Conservation (phyloP, 2,888 invertebrate species). For the Ischnura elegans region DNA sequence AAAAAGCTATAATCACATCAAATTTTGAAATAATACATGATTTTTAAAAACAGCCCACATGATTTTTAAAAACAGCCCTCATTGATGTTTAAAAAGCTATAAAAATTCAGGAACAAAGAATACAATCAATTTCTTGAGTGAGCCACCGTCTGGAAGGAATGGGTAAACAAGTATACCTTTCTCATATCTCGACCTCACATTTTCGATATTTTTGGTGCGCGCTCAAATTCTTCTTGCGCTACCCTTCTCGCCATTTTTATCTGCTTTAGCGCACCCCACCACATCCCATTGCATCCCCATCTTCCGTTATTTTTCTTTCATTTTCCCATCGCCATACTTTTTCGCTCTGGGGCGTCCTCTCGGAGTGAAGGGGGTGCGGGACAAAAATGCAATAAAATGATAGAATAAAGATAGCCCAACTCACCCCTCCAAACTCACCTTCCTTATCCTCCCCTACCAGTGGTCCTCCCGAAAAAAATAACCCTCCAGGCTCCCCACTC, state of each 20-base stretch:
- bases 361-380: background rate
- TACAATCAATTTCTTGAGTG: background rate
- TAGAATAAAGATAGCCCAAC: slow-evolving; percentile 56
- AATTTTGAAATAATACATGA: too few species aligned
- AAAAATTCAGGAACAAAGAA: background rate
- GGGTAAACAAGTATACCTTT: slow-evolving; percentile 29
- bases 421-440: background rate
- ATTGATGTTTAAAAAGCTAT: too few species aligned
- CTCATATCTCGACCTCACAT: slow-evolving; percentile 4
- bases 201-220: slow-evolving; percentile 18
- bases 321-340: slow-evolving; percentile 44
- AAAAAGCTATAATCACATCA: too few species aligned
- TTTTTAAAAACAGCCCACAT: too few species aligned
- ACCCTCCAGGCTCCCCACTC: background rate
- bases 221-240: background rate
- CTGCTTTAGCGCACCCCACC: slow-evolving; percentile 16
- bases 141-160: background rate
- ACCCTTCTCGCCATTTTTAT: slow-evolving; percentile 41
- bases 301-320: slow-evolving; percentile 51
- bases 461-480: background rate
- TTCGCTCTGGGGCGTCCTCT: slow-evolving; percentile 1
- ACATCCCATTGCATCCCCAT: slow-evolving; percentile 43
- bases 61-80: too few species aligned
- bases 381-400: slow-evolving; percentile 63
- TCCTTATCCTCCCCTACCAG: background rate